These are phyloP conservation scores for Brassicogethes aeneus DNA, from an alignment of 2,888 invertebrate species.

Conservation along the genomic window DNA sequence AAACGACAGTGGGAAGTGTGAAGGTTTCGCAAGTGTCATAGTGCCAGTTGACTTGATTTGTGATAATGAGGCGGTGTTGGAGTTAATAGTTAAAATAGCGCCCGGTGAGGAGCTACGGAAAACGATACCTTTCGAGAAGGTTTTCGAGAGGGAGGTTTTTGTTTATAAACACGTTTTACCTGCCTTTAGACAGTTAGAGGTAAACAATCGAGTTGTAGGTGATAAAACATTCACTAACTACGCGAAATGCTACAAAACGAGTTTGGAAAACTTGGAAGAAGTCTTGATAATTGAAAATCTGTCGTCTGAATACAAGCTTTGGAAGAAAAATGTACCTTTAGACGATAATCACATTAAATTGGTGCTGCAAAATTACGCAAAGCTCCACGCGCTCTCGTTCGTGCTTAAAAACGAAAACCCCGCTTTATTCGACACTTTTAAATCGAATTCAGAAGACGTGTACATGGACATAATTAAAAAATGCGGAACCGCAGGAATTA, in stretches of 20 bases:
- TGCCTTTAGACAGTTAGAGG: conserved; percentile 6
- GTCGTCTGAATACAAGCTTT: conserved; percentile 11
- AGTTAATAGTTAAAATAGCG: neutral
- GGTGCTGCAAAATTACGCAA: conserved; percentile 15
- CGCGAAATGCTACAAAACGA: conserved; percentile 8
- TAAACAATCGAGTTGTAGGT: neutral
- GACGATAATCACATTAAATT: conserved; percentile 12
- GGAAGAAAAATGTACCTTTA: conserved; percentile 15
- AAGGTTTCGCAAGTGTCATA: neutral
- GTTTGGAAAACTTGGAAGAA: conserved; percentile 15
- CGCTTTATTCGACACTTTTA: conserved; percentile 8
- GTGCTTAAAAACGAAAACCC: conserved; percentile 15
- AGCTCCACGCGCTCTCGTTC: conserved; percentile 17
- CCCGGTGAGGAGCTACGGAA: conserved; percentile 8
- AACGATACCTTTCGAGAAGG: conserved; percentile 6
- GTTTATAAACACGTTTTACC: conserved; percentile 13
- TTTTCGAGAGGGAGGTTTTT: conserved; percentile 13
- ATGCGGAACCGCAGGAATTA: conserved; percentile 1
- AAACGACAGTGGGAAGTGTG: neutral
- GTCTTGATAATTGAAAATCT: neutral
- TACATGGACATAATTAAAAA: conserved; percentile 4
- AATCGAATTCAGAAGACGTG: conserved; percentile 10
- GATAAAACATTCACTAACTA: conserved; percentile 4
- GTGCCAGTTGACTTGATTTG: neutral
- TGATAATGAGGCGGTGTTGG: neutral